Percentiles rank a stretch among this genome's conserved stretches.
phyloP scores from a whole-genome alignment of 2,113 vertebrate species.

The Hippocampus guttulatus region DNA sequence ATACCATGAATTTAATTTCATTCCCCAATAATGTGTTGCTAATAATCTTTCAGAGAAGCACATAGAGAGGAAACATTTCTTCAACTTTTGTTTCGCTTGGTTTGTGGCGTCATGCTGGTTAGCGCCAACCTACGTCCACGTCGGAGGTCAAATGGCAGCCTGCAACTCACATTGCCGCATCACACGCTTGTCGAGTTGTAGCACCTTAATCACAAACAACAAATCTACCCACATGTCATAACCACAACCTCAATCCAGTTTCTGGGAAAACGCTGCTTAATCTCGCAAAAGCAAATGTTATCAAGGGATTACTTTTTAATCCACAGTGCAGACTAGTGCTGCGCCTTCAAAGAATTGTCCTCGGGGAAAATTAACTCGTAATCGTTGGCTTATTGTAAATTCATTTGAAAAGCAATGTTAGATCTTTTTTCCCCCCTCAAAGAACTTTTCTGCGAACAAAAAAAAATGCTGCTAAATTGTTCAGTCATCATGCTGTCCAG shows the following conservation, averaged over 20 bases:
- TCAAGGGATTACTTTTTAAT: constrained; percentile 2
- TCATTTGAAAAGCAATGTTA: background rate
- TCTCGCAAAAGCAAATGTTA: constrained; percentile 13
- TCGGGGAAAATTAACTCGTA: background rate
- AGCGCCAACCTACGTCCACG: constrained; percentile 1
- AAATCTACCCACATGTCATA: constrained; percentile 21
- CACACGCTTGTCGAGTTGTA: background rate
- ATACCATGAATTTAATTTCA: constrained; percentile 26
- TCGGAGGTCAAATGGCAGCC: constrained; percentile 1
- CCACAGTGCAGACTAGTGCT: background rate
- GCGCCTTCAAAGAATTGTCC: constrained; percentile 1
- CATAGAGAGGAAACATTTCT: background rate
- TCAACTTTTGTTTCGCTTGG: background rate
- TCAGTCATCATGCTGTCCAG: no score
- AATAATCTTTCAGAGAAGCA: constrained; percentile 20
- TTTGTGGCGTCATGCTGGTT: background rate
- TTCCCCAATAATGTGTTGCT: constrained; percentile 2
- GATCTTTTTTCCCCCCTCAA: background rate
- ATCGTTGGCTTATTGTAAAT: background rate
- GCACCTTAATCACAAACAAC: background rate
- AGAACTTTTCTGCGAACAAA: background rate
- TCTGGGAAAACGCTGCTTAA: constrained; percentile 41
- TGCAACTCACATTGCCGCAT: constrained; percentile 14
- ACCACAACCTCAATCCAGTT: constrained; percentile 19
- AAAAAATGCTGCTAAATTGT: no score